These are phyloP conservation scores for Percina caprodes DNA, from an alignment of 2,113 vertebrate species.

Conservation along the genomic window DNA sequence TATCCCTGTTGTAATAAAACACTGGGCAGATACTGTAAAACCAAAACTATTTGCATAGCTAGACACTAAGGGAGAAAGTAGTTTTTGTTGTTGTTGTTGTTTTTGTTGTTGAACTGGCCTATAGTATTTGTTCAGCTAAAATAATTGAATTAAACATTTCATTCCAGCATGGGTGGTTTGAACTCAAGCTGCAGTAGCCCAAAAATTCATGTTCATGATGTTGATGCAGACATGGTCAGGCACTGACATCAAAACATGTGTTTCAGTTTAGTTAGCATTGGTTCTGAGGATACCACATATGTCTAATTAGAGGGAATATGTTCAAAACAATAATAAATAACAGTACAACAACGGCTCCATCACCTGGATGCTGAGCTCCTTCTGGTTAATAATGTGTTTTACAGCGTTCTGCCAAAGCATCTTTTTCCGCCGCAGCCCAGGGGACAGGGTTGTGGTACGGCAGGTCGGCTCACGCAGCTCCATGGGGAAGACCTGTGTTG, in stretches of 20 bases:
- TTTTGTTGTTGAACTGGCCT: not conserved
- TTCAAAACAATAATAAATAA: slow-evolving; percentile 4
- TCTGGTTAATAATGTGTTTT: slow-evolving; percentile 82
- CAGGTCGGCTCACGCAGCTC: slow-evolving; percentile 60
- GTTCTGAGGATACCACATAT: not conserved
- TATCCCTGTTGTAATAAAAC: not conserved
- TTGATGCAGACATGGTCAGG: not conserved
- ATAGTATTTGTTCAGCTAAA: not conserved
- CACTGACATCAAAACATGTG: not conserved
- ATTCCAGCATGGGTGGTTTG: not conserved
- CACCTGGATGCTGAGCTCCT: slow-evolving; percentile 76
- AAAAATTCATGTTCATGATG: not conserved
- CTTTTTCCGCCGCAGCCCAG: slow-evolving; percentile 77
- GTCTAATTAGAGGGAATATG: not conserved
- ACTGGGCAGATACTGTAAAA: not conserved
- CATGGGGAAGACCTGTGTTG: slow-evolving; percentile 55
- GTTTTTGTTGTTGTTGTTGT: not conserved
- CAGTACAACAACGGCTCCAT: not conserved
- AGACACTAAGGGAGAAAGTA: not conserved
- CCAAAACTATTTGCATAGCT: not conserved
- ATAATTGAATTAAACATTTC: not conserved
- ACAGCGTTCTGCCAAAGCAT: slow-evolving; percentile 83
- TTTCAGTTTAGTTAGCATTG: not conserved
- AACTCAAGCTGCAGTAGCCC: not conserved
- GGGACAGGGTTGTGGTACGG: slow-evolving; percentile 64